These are phyloP conservation scores for Casuarius casuarius DNA, from an alignment of 2,113 vertebrate genomes.

Conservation along the genomic window DNA sequence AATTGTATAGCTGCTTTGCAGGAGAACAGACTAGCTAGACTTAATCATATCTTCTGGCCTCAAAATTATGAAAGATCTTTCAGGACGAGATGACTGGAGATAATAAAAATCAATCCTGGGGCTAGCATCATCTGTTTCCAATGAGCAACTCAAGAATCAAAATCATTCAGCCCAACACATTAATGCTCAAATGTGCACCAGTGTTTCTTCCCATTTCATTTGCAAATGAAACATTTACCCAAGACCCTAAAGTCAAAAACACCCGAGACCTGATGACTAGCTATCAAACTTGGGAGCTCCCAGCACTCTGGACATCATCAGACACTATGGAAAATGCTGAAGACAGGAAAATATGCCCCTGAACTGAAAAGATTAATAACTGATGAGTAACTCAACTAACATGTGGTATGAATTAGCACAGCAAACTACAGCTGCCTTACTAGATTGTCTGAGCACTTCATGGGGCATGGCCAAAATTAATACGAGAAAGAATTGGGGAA, in stretches of 20 bases:
- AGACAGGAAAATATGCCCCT: slow-evolving; percentile 43
- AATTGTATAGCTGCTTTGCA: background rate
- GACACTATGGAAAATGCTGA: slow-evolving; percentile 22
- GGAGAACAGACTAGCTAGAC: background rate
- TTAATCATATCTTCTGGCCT: background rate
- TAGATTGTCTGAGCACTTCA: slow-evolving; percentile 27
- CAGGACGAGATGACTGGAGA: background rate
- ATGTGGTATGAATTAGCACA: slow-evolving; percentile 6
- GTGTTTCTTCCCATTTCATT: background rate
- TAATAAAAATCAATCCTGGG: slow-evolving; percentile 30
- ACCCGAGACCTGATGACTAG: background rate
- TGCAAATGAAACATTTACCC: background rate
- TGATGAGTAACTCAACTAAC: background rate
- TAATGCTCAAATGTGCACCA: background rate
- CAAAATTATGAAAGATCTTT: background rate
- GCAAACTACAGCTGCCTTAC: slow-evolving; percentile 47
- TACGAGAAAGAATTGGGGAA: background rate
- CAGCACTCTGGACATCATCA: background rate
- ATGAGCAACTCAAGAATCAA: slow-evolving; percentile 3
- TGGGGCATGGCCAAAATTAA: slow-evolving; percentile 19
- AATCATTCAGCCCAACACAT: background rate
- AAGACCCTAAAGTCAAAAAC: background rate
- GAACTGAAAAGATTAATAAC: slow-evolving; percentile 52
- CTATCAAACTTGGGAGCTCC: background rate
- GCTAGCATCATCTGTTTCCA: background rate